phyloP scores from a whole-genome alignment of 2,888 invertebrate genomes.

The Brachyopa scutellaris region DNA sequence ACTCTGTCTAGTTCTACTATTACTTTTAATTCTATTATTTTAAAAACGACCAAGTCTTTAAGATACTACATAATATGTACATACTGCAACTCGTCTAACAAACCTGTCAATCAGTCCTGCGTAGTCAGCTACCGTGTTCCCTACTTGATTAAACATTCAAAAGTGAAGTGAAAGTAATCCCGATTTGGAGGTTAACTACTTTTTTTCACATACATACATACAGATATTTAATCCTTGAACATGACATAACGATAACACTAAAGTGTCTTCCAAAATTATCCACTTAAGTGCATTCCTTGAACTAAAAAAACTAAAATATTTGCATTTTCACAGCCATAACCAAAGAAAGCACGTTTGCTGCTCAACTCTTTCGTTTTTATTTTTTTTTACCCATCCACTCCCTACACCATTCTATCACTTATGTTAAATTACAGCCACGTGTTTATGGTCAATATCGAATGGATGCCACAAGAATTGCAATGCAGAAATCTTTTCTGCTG shows the following conservation, averaged over 20 bases:
- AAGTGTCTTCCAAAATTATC: slow-evolving; percentile 4
- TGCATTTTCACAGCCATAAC: background rate
- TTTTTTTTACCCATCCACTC: background rate
- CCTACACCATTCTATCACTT: slow-evolving; percentile 29
- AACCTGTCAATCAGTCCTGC: no score
- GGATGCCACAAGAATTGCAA: slow-evolving; percentile 42
- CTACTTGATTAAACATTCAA: no score
- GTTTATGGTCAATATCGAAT: slow-evolving; percentile 46
- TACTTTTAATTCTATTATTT: no score
- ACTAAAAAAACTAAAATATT: background rate
- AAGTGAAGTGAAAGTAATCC: no score
- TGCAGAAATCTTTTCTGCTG: slow-evolving; percentile 21
- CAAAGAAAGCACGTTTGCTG: slow-evolving; percentile 23
- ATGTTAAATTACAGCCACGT: slow-evolving; percentile 62
- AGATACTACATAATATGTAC: no score
- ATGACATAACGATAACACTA: background rate
- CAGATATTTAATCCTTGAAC: background rate
- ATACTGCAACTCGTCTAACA: no score
- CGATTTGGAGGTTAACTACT: no score
- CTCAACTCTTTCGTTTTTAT: slow-evolving; percentile 51
- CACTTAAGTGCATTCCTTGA: slow-evolving; percentile 13
- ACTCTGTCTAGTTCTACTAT: no score
- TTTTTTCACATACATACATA: no score
- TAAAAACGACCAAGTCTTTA: no score
- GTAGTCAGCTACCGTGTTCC: no score